Base-by-base conservation (phyloP, 2,113 vertebrate genomes). In the Chiloscyllium plagiosum region DNA sequence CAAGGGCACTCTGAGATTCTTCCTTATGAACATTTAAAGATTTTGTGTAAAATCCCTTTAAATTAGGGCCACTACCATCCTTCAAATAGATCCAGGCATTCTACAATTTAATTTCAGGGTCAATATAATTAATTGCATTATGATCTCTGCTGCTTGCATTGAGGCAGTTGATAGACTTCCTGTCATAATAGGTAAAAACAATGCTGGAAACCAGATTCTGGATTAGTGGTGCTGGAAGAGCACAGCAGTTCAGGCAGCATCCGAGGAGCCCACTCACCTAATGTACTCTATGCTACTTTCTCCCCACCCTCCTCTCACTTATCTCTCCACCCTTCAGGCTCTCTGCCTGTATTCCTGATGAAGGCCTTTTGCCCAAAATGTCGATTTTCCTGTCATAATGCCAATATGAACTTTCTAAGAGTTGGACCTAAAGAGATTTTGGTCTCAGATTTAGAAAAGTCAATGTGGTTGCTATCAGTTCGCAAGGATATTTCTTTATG, bases 391-490 rank as follows among this genome's bases (percentile, higher is more conserved):
- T 13, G 8, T 90, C 61, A 4, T 61, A 68, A 68, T 90, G 12
- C 56, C 29, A 65, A 66, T 92, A 92, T 92, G 87, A n/a, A n/a
- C n/a, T 92, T 61, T 37, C 15, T 92, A n/a, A 92, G n/a, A 65
- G 87, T 56, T 7, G 56, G 26, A 92, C 56, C 13, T 65, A 65
- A 29, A 92, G 87, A 92, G 15, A n/a, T 65, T 15, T 33, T 90
- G 15, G n/a, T 61, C 13, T 61, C 56, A 65, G 29, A 61, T 33
- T 61, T 90, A 65, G 3, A 65, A 65, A 90, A 65, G 87, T 61
- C 29, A 1, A 65, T 65, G 33, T 6, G 29, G 29, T 92, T 65
- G 17, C 87, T 26, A 89, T 15, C 3, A n/a, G 13, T 4, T 33
- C 29, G 26, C 50, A 50, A 87, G 47, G n/a, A 19, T 17, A 22